A percentile compares a stretch with the other conserved stretches of the same genome.
These are phyloP conservation scores for Cyanoliseus patagonus DNA, from an alignment of 2,113 vertebrate genomes.

Conservation along the genomic window DNA sequence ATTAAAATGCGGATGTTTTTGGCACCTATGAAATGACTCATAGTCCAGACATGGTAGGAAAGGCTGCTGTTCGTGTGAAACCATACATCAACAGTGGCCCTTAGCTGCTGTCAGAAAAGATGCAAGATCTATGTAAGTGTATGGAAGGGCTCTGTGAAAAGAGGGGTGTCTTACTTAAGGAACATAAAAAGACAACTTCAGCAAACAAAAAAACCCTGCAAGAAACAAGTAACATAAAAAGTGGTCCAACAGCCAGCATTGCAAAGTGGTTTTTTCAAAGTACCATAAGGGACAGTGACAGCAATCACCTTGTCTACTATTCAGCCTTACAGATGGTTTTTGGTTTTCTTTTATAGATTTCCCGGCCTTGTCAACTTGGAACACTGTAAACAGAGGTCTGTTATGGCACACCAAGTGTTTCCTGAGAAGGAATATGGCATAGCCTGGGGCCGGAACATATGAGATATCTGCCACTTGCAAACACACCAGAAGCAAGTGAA, in stretches of 20 bases:
- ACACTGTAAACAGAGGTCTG: neutral
- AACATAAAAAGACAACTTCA: neutral
- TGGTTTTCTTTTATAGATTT: neutral
- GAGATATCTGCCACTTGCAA: neutral
- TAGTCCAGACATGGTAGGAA: neutral
- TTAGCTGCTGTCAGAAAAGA: neutral
- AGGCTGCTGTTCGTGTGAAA: neutral
- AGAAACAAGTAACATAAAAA: neutral
- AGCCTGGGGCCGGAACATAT: neutral
- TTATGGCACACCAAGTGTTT: neutral
- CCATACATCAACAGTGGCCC: rapidly evolving
- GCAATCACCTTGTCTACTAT: neutral
- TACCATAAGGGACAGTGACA: neutral
- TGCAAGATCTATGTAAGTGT: neutral
- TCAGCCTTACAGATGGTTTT: neutral
- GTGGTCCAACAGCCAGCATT: neutral
- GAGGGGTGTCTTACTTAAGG: neutral
- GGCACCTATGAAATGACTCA: neutral
- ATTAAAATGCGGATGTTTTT: neutral
- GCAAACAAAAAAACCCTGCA: neutral
- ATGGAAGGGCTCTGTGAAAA: neutral
- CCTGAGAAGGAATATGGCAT: neutral
- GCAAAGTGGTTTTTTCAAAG: neutral
- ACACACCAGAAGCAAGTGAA: neutral
- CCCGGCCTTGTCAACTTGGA: neutral